These are phyloP conservation scores for Plusia festucae DNA, from an alignment of 2,888 invertebrate species.

Conservation along the genomic window DNA sequence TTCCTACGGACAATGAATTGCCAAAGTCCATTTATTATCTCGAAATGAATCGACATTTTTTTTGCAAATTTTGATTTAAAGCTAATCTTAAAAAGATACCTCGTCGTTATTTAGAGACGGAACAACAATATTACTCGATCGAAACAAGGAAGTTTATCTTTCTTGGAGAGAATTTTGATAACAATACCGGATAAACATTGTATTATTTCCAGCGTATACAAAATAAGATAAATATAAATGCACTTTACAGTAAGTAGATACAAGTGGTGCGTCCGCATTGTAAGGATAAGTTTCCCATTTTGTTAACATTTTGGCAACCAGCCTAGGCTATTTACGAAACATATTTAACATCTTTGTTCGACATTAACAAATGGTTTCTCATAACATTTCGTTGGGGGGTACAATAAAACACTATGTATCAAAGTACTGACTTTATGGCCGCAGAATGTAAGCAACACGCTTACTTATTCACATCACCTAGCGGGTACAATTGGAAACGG, in stretches of 20 bases:
- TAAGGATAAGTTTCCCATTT: constrained; percentile 65
- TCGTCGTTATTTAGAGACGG: constrained; percentile 31
- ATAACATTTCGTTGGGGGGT: constrained; percentile 62
- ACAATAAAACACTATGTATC: constrained; percentile 55
- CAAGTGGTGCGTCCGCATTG: constrained; percentile 56
- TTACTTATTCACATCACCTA: constrained; percentile 70
- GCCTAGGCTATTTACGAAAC: constrained; percentile 71
- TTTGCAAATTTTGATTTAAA: constrained; percentile 61
- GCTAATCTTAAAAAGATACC: constrained; percentile 51
- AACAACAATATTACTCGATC: constrained; percentile 29
- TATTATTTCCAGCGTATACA: constrained; percentile 18
- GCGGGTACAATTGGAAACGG: constrained; percentile 63
- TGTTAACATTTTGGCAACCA: constrained; percentile 73
- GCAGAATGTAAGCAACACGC: constrained; percentile 54
- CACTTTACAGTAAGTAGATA: constrained; percentile 54
- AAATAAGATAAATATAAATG: constrained; percentile 41
- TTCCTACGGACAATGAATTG: constrained; percentile 83
- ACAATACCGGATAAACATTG: constrained; percentile 24
- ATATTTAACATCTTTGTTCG: constrained; percentile 70
- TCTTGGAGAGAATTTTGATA: constrained; percentile 14
- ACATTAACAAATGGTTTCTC: constrained; percentile 72
- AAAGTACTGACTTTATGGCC: constrained; percentile 49
- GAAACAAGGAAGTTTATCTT: constrained; percentile 30
- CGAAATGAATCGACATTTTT: constrained; percentile 72
- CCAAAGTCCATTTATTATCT: constrained; percentile 76